Base-by-base conservation (phyloP, 1,140 invertebrate genomes). In the Chelonus insularis region DNA sequence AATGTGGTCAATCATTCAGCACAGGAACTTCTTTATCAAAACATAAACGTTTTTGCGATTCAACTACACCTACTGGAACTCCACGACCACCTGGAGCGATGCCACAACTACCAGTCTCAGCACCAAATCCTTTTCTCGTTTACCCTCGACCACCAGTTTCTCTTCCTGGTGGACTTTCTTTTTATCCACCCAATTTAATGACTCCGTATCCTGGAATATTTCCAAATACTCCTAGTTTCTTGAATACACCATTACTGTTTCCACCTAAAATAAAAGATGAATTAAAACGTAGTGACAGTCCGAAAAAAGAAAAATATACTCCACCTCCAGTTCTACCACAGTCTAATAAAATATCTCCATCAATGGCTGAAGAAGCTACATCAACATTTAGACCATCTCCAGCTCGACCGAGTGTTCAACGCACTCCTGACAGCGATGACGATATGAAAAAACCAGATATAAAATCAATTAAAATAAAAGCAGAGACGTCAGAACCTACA, bases 1-100 rank as follows among this genome's bases (percentile, higher is more conserved):
- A 96, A 85, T 98, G 96, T 76, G 88, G 89, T 6, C 92, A 97
- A 73, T 89, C 91, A 12, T 98, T 97, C 82, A 91, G 88, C 32
- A 95, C 94, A 0, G 87, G 90, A 8, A 94, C 94, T 1, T 94
- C 89, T 29, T 82, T 91, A 50, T 86, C 91, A 21, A 93, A 94
- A 73, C 91, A 94, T 78, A 92, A 92, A 78, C 83, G 91, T 64
- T 93, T 92, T 73, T 94, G 91, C 73, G 91, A 93, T 69, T 87
- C 89, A 0, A 87, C 87, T 1, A 75, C 82, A 1, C 72, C 81
- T 16, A 72, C 83, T 45, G 75, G 82, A 71, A 58, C 76, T n/a
- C 80, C 85, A 1, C 32, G 59, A 21, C 68, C 68, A 47, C 64
- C 79, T 77, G 62, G 73, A 78, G 6, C 82, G 75, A 78, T 83